A percentile compares a stretch with the other conserved stretches of the same genome.
These are phyloP conservation scores for Trichopoda pennipes DNA, from an alignment of 2,888 invertebrate species.

Conservation along the genomic window DNA sequence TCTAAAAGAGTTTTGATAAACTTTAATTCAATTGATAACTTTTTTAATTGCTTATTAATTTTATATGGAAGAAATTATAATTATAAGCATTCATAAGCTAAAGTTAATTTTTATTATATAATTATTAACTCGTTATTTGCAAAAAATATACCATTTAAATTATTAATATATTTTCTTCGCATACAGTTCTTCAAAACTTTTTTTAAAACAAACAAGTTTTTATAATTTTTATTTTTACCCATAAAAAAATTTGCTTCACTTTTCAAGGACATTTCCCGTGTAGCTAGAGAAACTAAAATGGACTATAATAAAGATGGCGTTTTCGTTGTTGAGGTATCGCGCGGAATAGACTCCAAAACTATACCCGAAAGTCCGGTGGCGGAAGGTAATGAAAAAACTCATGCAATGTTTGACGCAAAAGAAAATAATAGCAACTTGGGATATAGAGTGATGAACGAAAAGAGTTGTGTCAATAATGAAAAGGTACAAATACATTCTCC, in stretches of 20 bases:
- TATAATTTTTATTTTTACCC: neutral
- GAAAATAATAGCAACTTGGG: conserved; percentile 74
- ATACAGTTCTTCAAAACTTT: neutral
- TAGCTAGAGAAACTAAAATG: conserved; percentile 88
- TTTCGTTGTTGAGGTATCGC: conserved; percentile 87
- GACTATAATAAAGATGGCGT: conserved; percentile 88
- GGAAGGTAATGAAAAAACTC: conserved; percentile 73
- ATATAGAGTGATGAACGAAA: conserved; percentile 59
- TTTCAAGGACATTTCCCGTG: conserved; percentile 85
- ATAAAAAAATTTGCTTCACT: neutral
- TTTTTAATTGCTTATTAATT: too few species aligned
- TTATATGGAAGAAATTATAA: too few species aligned
- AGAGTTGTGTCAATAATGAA: conserved; percentile 74
- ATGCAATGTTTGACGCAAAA: conserved; percentile 78
- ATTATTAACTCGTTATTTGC: too few species aligned
- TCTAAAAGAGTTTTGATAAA: neutral
- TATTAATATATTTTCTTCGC: too few species aligned
- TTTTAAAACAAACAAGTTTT: neutral
- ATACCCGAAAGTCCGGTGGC: conserved; percentile 75
- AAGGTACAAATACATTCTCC: conserved; percentile 81
- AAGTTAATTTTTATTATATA: too few species aligned
- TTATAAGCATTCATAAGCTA: too few species aligned
- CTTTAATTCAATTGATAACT: too few species aligned
- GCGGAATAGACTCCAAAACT: conserved; percentile 81
- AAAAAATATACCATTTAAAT: too few species aligned